phyloP scores from a whole-genome alignment of 2,113 vertebrate genomes.

The Furnarius figulus region DNA sequence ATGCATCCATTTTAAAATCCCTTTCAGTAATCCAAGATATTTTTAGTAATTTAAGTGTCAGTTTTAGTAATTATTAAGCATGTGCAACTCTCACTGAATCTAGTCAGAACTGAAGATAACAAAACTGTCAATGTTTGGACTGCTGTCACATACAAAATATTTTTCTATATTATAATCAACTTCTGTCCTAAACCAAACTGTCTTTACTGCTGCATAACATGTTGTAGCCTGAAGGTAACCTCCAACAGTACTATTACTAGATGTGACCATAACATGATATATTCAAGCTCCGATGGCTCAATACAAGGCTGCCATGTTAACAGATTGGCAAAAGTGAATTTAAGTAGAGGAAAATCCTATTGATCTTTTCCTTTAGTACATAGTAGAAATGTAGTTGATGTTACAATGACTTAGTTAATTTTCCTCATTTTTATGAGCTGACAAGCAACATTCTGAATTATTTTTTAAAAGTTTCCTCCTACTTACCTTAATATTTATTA shows the following conservation, averaged over 20 bases:
- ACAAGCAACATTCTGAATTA: neutral
- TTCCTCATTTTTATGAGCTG: neutral
- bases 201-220: neutral
- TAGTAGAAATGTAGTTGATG: neutral
- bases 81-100: neutral
- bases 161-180: neutral
- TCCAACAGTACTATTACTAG: neutral
- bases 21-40: neutral
- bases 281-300: neutral
- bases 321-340: neutral
- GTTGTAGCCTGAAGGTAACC: neutral
- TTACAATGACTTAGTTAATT: neutral
- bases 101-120: neutral
- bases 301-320: neutral
- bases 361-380: neutral
- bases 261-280: neutral
- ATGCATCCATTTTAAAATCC: neutral
- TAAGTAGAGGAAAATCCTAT: conserved; percentile 16
- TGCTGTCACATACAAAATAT: neutral
- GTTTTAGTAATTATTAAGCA: neutral
- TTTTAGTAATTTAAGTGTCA: neutral
- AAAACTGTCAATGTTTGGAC: neutral
- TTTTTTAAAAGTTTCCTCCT: neutral
- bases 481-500: neutral
- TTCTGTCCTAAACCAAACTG: neutral